Conservation (phyloP, 2,797 vertebrate species). For the Acanthurus leucopareius region DNA sequence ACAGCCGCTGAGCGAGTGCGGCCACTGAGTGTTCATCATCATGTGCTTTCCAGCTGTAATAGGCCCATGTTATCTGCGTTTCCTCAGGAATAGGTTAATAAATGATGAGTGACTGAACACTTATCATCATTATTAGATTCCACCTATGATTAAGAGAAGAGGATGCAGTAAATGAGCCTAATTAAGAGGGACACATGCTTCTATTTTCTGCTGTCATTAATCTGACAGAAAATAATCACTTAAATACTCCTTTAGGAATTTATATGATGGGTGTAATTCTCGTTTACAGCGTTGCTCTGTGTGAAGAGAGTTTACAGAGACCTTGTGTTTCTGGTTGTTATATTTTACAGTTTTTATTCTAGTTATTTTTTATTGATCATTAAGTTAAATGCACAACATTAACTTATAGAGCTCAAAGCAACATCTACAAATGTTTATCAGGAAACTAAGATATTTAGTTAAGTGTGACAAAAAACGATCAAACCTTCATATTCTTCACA, state of each 20-base stretch:
- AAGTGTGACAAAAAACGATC: background rate
- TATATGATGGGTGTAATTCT: conserved; percentile 18
- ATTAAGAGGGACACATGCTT: conserved; percentile 56
- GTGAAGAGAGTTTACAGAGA: background rate
- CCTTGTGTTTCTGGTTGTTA: background rate
- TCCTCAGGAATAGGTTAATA: conserved; percentile 42
- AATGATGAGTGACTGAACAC: conserved; percentile 46
- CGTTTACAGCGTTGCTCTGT: conserved; percentile 28
- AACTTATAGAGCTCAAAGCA: background rate
- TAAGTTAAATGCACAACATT: background rate
- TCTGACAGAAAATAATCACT: conserved; percentile 12
- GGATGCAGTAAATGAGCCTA: conserved; percentile 67
- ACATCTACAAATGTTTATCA: background rate
- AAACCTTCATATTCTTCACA: background rate
- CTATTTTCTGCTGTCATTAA: conserved; percentile 45
- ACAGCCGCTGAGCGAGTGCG: conserved; percentile 19
- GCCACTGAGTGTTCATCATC: background rate
- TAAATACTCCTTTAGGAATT: background rate
- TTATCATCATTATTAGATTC: conserved; percentile 62
- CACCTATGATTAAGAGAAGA: conserved; percentile 67
- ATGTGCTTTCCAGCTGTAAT: background rate
- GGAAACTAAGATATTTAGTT: background rate
- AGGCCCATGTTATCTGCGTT: conserved; percentile 22
- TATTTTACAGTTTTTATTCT: conserved; percentile 14
- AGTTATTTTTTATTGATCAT: background rate